Evolutionary conservation across 2,888 invertebrate genomes (phyloP).

Genomic region (Tigriopus californicus): DNA sequence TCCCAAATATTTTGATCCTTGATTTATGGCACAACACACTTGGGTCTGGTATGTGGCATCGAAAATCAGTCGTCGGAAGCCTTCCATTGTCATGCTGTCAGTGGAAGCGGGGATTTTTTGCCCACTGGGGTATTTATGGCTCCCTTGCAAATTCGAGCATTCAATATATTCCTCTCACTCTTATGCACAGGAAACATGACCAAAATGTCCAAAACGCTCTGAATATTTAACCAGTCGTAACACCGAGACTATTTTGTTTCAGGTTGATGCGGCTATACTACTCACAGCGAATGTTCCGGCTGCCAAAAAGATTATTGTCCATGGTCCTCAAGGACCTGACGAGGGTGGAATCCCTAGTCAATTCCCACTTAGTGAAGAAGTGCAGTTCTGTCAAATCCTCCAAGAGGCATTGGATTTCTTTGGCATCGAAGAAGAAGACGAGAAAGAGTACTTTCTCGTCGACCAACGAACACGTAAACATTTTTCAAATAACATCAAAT

Average conservation of each 20-base stretch:
- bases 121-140: no score
- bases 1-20: neutral
- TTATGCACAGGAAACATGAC: no score
- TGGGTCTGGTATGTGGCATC: neutral
- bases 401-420: slow-evolving; percentile 91
- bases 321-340: slow-evolving; percentile 67
- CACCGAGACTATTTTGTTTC: neutral
- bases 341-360: slow-evolving; percentile 92
- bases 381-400: slow-evolving; percentile 83
- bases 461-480: slow-evolving; percentile 89
- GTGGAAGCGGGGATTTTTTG: no score
- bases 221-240: neutral
- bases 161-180: no score
- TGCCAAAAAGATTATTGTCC: slow-evolving; percentile 94
- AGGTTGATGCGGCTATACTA: slow-evolving; percentile 86
- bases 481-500: neutral
- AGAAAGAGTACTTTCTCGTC: slow-evolving; percentile 80
- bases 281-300: slow-evolving; percentile 97
- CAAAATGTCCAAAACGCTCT: no score
- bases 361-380: slow-evolving; percentile 94
- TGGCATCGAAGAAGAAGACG: slow-evolving; percentile 73
- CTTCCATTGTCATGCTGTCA: no score
- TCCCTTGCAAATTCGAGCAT: no score
- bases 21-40: no score
- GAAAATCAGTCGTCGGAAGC: no score